phyloP scores from a whole-genome alignment of 2,888 invertebrate species.

The Hymenopus coronatus region DNA sequence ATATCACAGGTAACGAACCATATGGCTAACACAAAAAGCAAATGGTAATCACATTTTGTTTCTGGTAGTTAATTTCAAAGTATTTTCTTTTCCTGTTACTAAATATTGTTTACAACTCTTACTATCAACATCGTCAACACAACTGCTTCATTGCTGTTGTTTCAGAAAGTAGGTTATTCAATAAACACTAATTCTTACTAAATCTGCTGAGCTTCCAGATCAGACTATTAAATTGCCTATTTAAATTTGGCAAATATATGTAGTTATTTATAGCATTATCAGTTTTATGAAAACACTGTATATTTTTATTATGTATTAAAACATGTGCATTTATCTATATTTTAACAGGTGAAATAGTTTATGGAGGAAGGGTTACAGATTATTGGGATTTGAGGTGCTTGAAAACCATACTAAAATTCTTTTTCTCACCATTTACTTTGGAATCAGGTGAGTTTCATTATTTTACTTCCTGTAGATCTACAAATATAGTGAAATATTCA shows the following conservation, averaged over 20 bases:
- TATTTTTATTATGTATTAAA: no score
- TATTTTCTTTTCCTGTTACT: background rate
- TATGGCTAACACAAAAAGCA: background rate
- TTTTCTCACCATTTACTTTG: constrained; percentile 71
- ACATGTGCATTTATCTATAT: background rate
- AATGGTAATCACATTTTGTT: background rate
- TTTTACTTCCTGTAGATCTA: no score
- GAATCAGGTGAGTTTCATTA: constrained; percentile 40
- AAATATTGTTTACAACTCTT: background rate
- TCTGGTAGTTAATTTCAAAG: background rate
- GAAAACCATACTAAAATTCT: constrained; percentile 75
- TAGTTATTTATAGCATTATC: no score
- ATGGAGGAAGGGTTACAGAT: constrained; percentile 92
- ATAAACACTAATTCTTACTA: background rate
- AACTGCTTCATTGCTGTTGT: no score
- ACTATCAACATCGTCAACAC: background rate
- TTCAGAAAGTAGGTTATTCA: background rate
- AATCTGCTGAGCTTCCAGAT: background rate
- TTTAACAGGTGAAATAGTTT: constrained; percentile 76
- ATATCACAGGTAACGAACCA: constrained; percentile 66
- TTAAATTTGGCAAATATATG: no score
- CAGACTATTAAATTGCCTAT: no score
- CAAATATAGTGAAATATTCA: no score
- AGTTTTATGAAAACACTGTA: no score
- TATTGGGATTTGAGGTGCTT: constrained; percentile 88